A percentile compares a stretch with the other conserved stretches of the same genome.
phyloP scores from a whole-genome alignment of 2,888 invertebrate genomes.

The Rhagonycha fulva region DNA sequence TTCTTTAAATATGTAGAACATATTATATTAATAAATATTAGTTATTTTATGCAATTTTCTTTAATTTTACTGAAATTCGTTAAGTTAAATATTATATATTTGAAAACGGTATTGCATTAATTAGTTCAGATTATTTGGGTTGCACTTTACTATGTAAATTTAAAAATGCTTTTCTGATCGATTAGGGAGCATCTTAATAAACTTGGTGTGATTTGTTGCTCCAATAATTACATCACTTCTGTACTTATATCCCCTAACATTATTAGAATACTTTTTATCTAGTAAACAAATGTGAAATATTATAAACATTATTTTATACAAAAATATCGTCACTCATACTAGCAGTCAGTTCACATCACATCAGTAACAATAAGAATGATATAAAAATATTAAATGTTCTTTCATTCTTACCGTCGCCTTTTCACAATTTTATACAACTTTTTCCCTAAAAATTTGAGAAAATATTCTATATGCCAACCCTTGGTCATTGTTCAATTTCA shows the following conservation, averaged over 20 bases:
- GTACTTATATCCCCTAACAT: not conserved
- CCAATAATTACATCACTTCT: too few relatives aligned
- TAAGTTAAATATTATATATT: too few relatives aligned
- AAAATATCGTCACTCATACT: not conserved
- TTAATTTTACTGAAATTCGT: too few relatives aligned
- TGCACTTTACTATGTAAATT: too few relatives aligned
- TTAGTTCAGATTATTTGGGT: too few relatives aligned
- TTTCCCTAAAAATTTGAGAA: not conserved
- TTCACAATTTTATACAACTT: not conserved
- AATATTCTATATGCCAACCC: slow-evolving; percentile 22
- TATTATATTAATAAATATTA: too few relatives aligned
- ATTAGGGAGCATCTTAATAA: too few relatives aligned
- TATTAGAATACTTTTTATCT: not conserved
- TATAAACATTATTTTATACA: not conserved
- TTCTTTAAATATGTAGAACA: too few relatives aligned
- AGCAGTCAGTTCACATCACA: not conserved
- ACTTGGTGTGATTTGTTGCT: too few relatives aligned
- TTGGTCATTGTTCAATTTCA: slow-evolving; percentile 37
- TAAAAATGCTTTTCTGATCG: too few relatives aligned
- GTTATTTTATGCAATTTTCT: too few relatives aligned
- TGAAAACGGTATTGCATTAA: too few relatives aligned
- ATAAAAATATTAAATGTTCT: not conserved
- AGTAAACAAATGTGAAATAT: not conserved
- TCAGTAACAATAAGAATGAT: not conserved
- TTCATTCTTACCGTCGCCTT: not conserved